Base-by-base conservation (phyloP, 2,113 vertebrate genomes). In the Hippocampus zosterae region DNA sequence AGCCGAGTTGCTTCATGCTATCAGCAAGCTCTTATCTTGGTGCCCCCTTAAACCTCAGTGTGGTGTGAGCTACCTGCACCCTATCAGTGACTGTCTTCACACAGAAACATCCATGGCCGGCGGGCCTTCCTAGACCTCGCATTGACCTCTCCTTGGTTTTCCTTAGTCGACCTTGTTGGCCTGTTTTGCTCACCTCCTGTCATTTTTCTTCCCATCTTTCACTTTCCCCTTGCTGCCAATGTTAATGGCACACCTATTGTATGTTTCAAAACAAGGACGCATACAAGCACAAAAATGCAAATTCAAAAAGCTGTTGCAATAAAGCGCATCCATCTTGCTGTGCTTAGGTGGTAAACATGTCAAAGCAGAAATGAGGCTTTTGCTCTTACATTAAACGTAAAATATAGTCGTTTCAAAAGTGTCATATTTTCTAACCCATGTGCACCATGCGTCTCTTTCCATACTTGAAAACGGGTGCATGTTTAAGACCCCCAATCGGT, bases 11-110 rank as follows among this genome's bases (percentile, higher is more conserved):
- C 68, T 77, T 80, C 77, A 79, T 84, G 77, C 87, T 86, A 90
- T 91, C 83, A 80, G 85, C 83, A 64, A 75, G 76, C 73, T 74
- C 85, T 91, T 91, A 91, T 91, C 90, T 86, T 67, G 63, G 81
- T 75, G 84, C 84, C 85, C 86, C 82, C 84, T 81, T 78, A 87
- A 81, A 85, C 87, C 87, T 79, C 86, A 71, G 76, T 80, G 76
- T 79, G 69, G 73, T 82, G 72, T 86, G 84, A 86, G 83, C 87
- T 83, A 87, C 83, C 89, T 81, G 67, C 68, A 77, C 76, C 88
- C 90, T 90, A 90, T 91, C 90, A 84, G 79, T 19, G 76, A 68
- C 78, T 75, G 77, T 91, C 87, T 86, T 88, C 82, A 77, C 67
- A 78, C 77, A 78, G 82, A 81, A 82, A 80, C 76, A 85, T 86